phyloP scores from a whole-genome alignment of 2,113 vertebrate genomes.

The Phoxinus phoxinus region DNA sequence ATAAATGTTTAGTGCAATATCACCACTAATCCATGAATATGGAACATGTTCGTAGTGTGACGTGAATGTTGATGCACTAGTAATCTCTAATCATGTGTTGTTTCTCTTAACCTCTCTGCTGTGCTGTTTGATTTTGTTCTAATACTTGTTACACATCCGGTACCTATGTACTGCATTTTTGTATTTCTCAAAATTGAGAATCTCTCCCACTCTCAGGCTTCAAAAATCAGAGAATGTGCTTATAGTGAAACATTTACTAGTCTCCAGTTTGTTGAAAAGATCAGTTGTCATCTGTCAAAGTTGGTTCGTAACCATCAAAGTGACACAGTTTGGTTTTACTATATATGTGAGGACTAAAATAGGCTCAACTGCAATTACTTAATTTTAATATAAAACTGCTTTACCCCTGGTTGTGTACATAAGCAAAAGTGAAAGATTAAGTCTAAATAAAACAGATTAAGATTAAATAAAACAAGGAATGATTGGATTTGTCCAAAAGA shows the following conservation, averaged over 20 bases:
- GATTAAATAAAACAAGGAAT: background rate
- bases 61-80: slow-evolving; percentile 9
- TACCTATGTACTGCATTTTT: slow-evolving; percentile 59
- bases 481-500: background rate
- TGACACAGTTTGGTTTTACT: background rate
- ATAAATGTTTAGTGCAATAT: background rate
- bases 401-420: background rate
- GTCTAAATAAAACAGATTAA: no score
- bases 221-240: background rate
- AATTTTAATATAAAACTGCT: background rate
- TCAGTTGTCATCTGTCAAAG: background rate
- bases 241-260: background rate
- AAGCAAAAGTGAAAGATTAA: background rate
- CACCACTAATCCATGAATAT: background rate
- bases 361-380: background rate
- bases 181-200: slow-evolving; percentile 54
- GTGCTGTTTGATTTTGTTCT: slow-evolving; percentile 45
- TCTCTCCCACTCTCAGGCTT: slow-evolving; percentile 44
- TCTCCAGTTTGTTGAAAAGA: background rate
- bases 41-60: slow-evolving; percentile 5
- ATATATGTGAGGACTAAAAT: background rate
- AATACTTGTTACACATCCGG: slow-evolving; percentile 51
- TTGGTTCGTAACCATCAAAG: background rate
- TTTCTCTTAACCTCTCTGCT: slow-evolving; percentile 34
- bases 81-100: slow-evolving; percentile 2